Base-by-base conservation (phyloP, 1,140 invertebrate species). In the Megalonaias nervosa region DNA sequence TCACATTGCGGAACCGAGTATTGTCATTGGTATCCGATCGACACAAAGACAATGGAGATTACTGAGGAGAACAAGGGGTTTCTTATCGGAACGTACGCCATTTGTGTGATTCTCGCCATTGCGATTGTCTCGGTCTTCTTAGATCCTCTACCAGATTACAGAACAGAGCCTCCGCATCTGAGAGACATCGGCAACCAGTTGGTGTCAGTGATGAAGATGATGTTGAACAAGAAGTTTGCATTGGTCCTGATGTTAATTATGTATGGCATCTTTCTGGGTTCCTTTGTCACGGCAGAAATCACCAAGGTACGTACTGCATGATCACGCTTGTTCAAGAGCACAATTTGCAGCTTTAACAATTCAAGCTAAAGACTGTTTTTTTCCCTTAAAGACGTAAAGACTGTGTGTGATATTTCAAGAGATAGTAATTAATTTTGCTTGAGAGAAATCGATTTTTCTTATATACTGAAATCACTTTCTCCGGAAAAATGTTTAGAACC, bases 261-360 rank as follows among this genome's bases (percentile, higher is more conserved):
- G 48, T 87, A 83, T 72, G 79, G 71, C n/a, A 62, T 71, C 21
- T 72, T 86, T 60, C 66, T 82, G 71, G 79, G 80, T 72, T 81
- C 71, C 61, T 88, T 86, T 70, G 70, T 85, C 17, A 74, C 79
- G 68, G 84, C 81, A 13, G 86, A 87, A 62, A 75, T 86, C 17
- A 73, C 81, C 15, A 84, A 82, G 81, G 85, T 87, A 80, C 71
- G 83, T 78, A 60, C 2, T 23, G 23, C 11, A 15, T 0, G 59
- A 26, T 56, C 23, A 17, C 15, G 19, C 21, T 9, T 4, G 15
- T 64, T 23, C 21, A 57, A 56, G 23, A 1, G n/a, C n/a, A 68
- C 15, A 4, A 56, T 68, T 16, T 55, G 67, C 5, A 55, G 23
- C 31, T 55, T 26, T 68, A n/a, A 31, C 38, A 48, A 48, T 6